Base-by-base conservation (phyloP, 1,140 invertebrate species). In the Batillaria attramentaria region DNA sequence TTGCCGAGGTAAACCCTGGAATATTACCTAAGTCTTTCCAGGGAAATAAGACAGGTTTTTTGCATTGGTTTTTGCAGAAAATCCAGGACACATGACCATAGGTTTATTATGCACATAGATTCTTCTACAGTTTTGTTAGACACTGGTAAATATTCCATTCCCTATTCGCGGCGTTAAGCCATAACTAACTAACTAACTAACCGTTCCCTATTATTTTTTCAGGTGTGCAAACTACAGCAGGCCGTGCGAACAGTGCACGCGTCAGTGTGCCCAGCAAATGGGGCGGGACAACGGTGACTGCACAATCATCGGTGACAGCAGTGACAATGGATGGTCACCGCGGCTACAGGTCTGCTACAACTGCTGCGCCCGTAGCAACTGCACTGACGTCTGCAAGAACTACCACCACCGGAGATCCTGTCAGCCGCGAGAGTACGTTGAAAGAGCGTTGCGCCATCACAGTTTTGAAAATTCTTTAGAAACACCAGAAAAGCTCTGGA, bases 351-450 rank as follows among this genome's bases (percentile, higher is more conserved):
- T 81, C 20, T 88, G 87, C 69, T 87, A 86, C 75, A 85, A 84
- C 31, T 88, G 87, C 57, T 88, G 87, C 77, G 77, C 81, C 31
- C 79, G 84, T 35, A 81, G 62, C 18, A 84, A 86, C 75, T 88
- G 87, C 72, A 79, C 80, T 18, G 72, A 81, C 2, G 72, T 80
- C 31, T 88, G 87, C 73, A 54, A 85, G n/a, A 79, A 80, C 24
- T 86, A 88, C 50, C 82, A 85, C 60, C 78, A 75, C 16, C 79
- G 81, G 37, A 77, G 76, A 24, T 77, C 74, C 46, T 88, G 87
- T 69, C 80, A 83, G 42, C 84, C 87, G 6, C 75, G 81, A n/a
- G 83, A 83, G 85, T 87, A 73, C 81, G 83, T 79, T 41, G 31
- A 18, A 4, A 42, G 28, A 70, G 10, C 35, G n/a, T n/a, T n/a